Base-by-base conservation (phyloP, 2,113 vertebrate species). In the Blennius ocellaris region DNA sequence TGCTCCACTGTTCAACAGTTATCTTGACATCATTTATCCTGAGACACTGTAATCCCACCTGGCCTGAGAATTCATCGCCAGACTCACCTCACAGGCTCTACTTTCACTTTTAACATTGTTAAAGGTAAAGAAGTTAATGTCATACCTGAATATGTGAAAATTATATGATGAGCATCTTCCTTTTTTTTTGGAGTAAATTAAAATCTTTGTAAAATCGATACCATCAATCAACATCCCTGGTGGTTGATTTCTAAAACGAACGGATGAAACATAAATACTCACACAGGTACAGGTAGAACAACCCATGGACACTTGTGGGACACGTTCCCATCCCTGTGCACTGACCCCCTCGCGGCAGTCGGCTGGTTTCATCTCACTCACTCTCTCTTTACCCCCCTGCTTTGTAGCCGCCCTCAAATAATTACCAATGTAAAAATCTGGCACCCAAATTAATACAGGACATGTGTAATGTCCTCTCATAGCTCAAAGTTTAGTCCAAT, bases 401-500 rank as follows among this genome's bases (percentile, higher is more conserved):
- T 21, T 21, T 5, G 16, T 48, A 72, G 74, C 82, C 55, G 76
- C 80, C 85, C 77, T 91, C 88, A 82, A 91, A 93, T 94, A 94
- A 94, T 94, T 94, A 94, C 91, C 87, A 90, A 84, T 89, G 90
- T 90, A 94, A 93, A 94, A 94, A 81, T 89, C 85, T 92, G 85
- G 87, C 88, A 84, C 80, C 81, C 84, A 88, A 93, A 94, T 94
- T 91, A 94, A 94, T 90, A 89, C 91, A 83, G 86, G 93, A 93
- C 94, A 88, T 93, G 90, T 94, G 90, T 93, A 94, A 94, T 94
- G 92, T 93, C 78, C 87, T 83, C 91, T 90, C 94, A 94, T 94
- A 93, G 92, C 92, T 94, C 94, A 94, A 93, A 92, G 92, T 94
- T 94, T 94, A 88, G 92, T 93, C 91, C 93, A 94, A 94, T 94